Conservation (phyloP, 2,113 vertebrate genomes). For the Microtus pennsylvanicus region DNA sequence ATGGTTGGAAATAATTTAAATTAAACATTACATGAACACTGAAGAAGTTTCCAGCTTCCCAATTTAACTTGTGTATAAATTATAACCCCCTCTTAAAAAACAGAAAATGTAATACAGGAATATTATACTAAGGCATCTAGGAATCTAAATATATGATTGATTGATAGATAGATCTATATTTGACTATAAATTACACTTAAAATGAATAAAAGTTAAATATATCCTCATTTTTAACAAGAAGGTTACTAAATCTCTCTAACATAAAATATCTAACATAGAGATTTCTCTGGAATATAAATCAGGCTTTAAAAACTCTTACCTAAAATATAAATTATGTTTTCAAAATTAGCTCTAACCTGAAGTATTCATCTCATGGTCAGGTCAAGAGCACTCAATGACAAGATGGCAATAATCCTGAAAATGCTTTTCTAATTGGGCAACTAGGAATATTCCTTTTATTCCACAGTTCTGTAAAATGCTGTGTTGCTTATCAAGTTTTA, state of each 20-base stretch:
- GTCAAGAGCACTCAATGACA: slow-evolving; percentile 60
- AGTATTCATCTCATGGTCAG: slow-evolving; percentile 37
- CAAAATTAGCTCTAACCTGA: slow-evolving; percentile 57
- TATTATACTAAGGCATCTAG: slow-evolving; percentile 71
- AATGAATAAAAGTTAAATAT: slow-evolving; percentile 71
- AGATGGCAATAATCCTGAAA: slow-evolving; percentile 57
- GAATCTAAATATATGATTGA: slow-evolving; percentile 73
- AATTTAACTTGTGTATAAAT: slow-evolving; percentile 84
- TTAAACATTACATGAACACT: slow-evolving; percentile 74
- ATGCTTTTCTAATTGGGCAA: slow-evolving; percentile 67
- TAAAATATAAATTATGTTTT: slow-evolving; percentile 67
- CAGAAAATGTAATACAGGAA: slow-evolving; percentile 72
- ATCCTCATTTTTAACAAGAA: slow-evolving; percentile 75
- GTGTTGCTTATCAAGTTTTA: slow-evolving; percentile 82
- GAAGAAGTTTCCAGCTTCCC: slow-evolving; percentile 79
- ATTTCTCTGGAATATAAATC: slow-evolving; percentile 56
- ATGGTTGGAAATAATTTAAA: slow-evolving; percentile 81
- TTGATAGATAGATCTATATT: slow-evolving; percentile 58
- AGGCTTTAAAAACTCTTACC: slow-evolving; percentile 44
- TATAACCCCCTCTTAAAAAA: slow-evolving; percentile 70
- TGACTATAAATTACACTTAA: slow-evolving; percentile 63
- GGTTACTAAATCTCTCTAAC: slow-evolving; percentile 53
- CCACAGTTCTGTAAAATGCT: slow-evolving; percentile 76
- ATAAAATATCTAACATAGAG: slow-evolving; percentile 60
- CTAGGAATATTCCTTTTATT: slow-evolving; percentile 76